Evolutionary conservation across 2,888 invertebrate genomes (phyloP), one percentile per base, ranked within the genome.

Genomic region (Callimorpha dominula): DNA sequence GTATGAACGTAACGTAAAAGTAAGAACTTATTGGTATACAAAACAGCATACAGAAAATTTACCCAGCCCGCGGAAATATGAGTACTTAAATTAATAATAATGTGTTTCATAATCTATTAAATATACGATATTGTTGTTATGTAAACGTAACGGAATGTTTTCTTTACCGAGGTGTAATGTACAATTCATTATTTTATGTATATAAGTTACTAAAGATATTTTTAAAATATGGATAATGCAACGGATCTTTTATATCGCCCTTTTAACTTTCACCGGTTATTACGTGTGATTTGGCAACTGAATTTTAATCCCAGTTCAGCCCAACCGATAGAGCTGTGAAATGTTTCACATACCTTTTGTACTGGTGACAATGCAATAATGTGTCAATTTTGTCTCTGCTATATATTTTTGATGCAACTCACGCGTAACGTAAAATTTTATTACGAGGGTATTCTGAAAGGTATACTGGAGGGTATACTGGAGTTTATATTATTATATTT

Each of bases 351-450:
- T 31, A 14, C 15, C 12, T 57, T 54, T 62, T 70, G 46, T 52
- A 43, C 60, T 60, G 60, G 14, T 60, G 14, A 60, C 60, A 60
- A 60, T 60, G 60, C 5, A 60, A 31, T 60, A 60, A 60, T 60
- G 60, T 60, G 31, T 54, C 31, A 46, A 54, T 70, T 40, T 72
- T 46, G n/a, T 64, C 12, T 52, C 57, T 65, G 67, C 68, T 0
- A 60, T 31, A 31, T 31, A 60, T 60, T 60, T 60, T 60, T 60
- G 12, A 60, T 31, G 60, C 14, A 60, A 60, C 60, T 14, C 3
- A 14, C 31, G 60, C 14, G 31, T 31, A 31, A 12, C 60, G 60
- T 31, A 31, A 31, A 60, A 31, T 60, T 73, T 70, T 74, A 75
- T 65, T 60, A 14, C 14, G 31, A 60, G 31, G 60, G 31, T 0